phyloP scores from a whole-genome alignment of 2,888 invertebrate species.

The Strigamia maritima region DNA sequence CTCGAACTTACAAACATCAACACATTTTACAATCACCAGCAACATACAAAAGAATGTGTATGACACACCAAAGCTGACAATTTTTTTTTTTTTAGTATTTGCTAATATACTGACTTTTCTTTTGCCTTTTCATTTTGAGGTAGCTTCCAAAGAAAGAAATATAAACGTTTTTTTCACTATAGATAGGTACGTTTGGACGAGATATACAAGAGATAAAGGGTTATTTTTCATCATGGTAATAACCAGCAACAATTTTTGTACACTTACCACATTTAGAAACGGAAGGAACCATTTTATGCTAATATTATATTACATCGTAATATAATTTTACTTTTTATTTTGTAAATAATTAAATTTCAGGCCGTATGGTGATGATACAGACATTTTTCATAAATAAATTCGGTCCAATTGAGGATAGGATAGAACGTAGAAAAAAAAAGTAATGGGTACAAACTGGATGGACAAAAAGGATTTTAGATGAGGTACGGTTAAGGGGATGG shows the following conservation, averaged over 20 bases:
- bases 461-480: conserved; percentile 26
- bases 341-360: conserved; percentile 36
- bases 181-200: conserved; percentile 32
- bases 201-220: conserved; percentile 36
- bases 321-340: conserved; percentile 21
- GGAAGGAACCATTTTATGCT: conserved; percentile 33
- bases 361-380: conserved; percentile 40
- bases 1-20: conserved; percentile 27
- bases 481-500: conserved; percentile 6
- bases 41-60: conserved; percentile 33
- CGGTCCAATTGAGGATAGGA: conserved; percentile 15
- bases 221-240: conserved; percentile 25
- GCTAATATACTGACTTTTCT: conserved; percentile 19
- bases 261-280: conserved; percentile 37
- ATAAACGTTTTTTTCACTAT: conserved; percentile 20
- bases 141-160: conserved; percentile 33
- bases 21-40: conserved; percentile 26
- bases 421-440: conserved; percentile 5
- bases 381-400: conserved; percentile 33
- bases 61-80: conserved; percentile 35
- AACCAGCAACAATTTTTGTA: conserved; percentile 37
- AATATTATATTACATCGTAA: conserved; percentile 28
- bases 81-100: background rate
- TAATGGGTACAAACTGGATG: background rate
- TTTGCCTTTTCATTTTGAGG: conserved; percentile 12